Conservation (phyloP, 1,140 invertebrate genomes). For the Scaptomyza pallida region DNA sequence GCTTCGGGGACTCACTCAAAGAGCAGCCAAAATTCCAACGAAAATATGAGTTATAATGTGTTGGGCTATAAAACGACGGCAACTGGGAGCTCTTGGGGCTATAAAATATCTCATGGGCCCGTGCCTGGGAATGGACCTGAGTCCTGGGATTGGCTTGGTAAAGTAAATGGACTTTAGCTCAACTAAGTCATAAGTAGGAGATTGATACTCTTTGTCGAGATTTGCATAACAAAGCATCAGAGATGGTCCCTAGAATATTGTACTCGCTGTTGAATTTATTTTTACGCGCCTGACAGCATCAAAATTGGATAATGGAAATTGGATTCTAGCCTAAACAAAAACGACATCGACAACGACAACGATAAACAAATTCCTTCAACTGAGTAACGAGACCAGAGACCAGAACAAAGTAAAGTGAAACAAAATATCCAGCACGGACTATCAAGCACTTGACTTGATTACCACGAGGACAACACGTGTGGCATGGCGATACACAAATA, state of each 20-base stretch:
- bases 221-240: constrained; percentile 67
- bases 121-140: background rate
- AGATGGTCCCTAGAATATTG: constrained; percentile 29
- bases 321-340: constrained; percentile 62
- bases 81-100: constrained; percentile 14
- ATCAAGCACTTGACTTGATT: constrained; percentile 72
- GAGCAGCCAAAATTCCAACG: constrained; percentile 27
- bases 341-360: constrained; percentile 37
- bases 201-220: constrained; percentile 62
- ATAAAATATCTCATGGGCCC: constrained; percentile 26
- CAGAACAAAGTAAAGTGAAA: constrained; percentile 21
- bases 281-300: constrained; percentile 69
- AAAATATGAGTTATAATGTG: constrained; percentile 44
- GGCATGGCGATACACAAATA: constrained; percentile 32
- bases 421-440: constrained; percentile 39
- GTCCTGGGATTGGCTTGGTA: background rate
- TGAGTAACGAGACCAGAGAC: background rate
- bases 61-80: constrained; percentile 28
- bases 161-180: constrained; percentile 42
- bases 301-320: constrained; percentile 81
- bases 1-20: constrained; percentile 27
- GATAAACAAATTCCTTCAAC: constrained; percentile 11
- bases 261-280: constrained; percentile 40
- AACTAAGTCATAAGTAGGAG: constrained; percentile 52
- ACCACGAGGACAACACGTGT: constrained; percentile 59